Base-by-base conservation (phyloP, 2,888 invertebrate genomes). In the Pristionchus entomophagus region DNA sequence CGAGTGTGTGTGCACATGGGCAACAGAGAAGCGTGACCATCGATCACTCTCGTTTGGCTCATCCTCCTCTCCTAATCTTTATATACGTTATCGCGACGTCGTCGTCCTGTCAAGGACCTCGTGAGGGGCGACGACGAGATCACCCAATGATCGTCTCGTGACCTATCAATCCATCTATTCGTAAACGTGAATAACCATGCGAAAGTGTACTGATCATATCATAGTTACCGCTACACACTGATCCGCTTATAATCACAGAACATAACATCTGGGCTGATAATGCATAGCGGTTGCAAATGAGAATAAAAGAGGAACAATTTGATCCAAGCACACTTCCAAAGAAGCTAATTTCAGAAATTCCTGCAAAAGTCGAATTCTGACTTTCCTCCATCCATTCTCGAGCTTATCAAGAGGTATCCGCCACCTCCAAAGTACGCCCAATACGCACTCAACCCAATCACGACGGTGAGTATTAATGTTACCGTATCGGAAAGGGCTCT, bases 291-390 rank as follows among this genome's bases (percentile, higher is more conserved):
- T n/a, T n/a, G n/a, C n/a, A n/a, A n/a, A 51, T 5, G 5, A 22
- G 19, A 5, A 51, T 22, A 51, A 6, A 51, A 51, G 4, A 51
- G 19, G 19, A 0, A 5, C 51, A 51, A 19, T 51, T 6, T 12
- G 56, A 3, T n/a, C n/a, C 8, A 4, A 56, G 1, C 4, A 2
- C 19, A 56, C 19, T 6, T 8, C 10, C 5, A 32, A 29, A 14
- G 8, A 12, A 5, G 32, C 1, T 8, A 6, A 45, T 49, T 78
- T 26, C 78, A 78, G 78, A 78, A 78, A 49, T 78, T 78, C 51
- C 14, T 49, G 8, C 78, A 78, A 78, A 78, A 78, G 29, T 51
- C 78, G 49, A 78, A 49, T 49, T 14, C 78, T 19, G 78, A 78
- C 51, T 51, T 78, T 29, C 78, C 78, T 19, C 78, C 78, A 0